Evolutionary conservation across 2,113 vertebrate species (phyloP), one percentile per base, ranked within the genome.

Genomic region (Colius striatus): DNA sequence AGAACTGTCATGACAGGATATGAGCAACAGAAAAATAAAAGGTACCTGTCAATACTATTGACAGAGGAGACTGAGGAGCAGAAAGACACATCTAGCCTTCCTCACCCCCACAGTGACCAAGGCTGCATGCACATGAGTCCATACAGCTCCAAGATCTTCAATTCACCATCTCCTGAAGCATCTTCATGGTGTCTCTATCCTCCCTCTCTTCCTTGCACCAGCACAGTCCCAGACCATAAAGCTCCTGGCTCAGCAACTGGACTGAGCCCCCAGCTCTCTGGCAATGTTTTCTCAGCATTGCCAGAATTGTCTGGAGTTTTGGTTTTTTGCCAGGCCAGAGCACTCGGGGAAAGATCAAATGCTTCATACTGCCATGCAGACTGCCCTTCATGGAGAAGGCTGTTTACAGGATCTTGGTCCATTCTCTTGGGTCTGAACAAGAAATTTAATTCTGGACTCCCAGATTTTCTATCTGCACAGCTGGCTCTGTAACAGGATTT

Each of bases 391-490:
- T 4, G 27, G 58, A 13, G 26, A 38, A 34, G 72, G 72, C 58
- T 83, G 66, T 36, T 91, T 63, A n/a, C 81, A 80, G 91, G 73
- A 34, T 67, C 84, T 54, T 45, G 81, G 43, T 80, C 53, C 88
- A 36, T 54, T 30, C 95, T 89, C 95, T 86, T 15, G 88, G 77
- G 88, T 80, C 88, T 61, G 45, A 76, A 65, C 0, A 2, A 83
- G 81, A 86, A 94, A 94, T 87, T 91, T 34, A 91, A 94, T 96
- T 89, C 77, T 16, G 68, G 85, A 43, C 91, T 93, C 84, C 85
- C 88, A 80, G 91, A 43, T 89, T 93, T 87, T 86, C 72, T 78
- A 12, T 83, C 76, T 45, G 81, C 76, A 57, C 91, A 89, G 92
- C 90, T 94, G 95, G 87, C 84, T 91, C 72, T 4, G 1, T 86